phyloP scores from a whole-genome alignment of 2,888 invertebrate species.

The Phaedon cochleariae region DNA sequence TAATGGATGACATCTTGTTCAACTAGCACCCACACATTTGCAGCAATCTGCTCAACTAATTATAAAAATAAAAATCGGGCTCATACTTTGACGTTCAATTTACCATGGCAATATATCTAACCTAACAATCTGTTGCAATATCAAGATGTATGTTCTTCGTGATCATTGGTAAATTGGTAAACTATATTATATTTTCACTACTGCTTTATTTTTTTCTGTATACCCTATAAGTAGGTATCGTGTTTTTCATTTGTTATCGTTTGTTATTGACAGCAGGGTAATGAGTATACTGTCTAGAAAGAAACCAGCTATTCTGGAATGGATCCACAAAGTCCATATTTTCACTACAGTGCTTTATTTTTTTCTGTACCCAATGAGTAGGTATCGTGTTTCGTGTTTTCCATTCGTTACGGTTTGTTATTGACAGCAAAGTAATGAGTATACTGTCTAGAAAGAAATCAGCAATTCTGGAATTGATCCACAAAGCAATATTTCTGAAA shows the following conservation, averaged over 20 bases:
- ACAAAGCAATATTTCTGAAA: too few species aligned
- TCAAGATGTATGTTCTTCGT: conserved; percentile 13
- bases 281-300: too few species aligned
- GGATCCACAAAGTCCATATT: too few species aligned
- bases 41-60: conserved; percentile 12
- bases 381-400: too few species aligned
- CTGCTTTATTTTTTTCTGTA: neutral
- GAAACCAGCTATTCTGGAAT: too few species aligned
- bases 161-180: conserved; percentile 9
- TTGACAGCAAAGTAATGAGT: too few species aligned
- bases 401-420: too few species aligned
- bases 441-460: too few species aligned
- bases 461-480: too few species aligned
- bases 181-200: neutral
- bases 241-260: neutral
- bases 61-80: neutral
- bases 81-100: conserved; percentile 15
- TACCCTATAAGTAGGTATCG: neutral
- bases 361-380: too few species aligned
- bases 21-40: conserved; percentile 6
- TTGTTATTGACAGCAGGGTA: too few species aligned
- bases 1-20: neutral
- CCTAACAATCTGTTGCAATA: conserved; percentile 11
- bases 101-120: conserved; percentile 15
- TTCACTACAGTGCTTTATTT: too few species aligned